Conservation (phyloP, 2,888 invertebrate species). For the Micoletzkya japonica region DNA sequence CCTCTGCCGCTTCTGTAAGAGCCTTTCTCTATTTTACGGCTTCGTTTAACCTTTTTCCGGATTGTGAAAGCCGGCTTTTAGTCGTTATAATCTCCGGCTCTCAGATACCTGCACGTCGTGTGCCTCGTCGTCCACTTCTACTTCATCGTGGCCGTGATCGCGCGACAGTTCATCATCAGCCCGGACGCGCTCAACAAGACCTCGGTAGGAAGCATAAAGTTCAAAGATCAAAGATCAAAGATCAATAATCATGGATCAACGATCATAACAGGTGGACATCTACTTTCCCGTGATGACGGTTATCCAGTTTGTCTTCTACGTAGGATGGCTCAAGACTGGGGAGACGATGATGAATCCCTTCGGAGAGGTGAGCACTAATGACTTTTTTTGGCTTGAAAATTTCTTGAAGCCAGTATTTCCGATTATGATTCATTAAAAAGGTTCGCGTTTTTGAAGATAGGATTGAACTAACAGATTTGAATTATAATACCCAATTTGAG, state of each 20-base stretch:
- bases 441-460: neutral
- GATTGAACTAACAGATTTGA: neutral
- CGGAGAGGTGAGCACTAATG: conserved; percentile 10
- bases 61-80: neutral
- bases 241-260: neutral
- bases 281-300: conserved; percentile 26
- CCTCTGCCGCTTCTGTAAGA: conserved; percentile 20
- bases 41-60: neutral
- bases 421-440: neutral
- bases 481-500: neutral
- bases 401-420: neutral
- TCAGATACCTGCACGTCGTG: conserved; percentile 23
- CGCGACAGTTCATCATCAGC: conserved; percentile 2
- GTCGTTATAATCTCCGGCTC: neutral
- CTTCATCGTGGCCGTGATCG: conserved; percentile 18
- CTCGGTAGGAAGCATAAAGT: neutral
- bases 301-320: conserved; percentile 24
- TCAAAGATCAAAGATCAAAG: neutral
- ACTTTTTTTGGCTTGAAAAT: neutral
- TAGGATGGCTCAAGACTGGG: conserved; percentile 23
- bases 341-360: conserved; percentile 25
- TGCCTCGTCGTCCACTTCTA: conserved; percentile 26
- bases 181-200: neutral
- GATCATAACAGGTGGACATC: conserved; percentile 18
- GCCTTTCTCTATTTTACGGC: neutral